These are phyloP conservation scores for Plagodis dolabraria DNA, from an alignment of 2,888 invertebrate species.

Conservation along the genomic window DNA sequence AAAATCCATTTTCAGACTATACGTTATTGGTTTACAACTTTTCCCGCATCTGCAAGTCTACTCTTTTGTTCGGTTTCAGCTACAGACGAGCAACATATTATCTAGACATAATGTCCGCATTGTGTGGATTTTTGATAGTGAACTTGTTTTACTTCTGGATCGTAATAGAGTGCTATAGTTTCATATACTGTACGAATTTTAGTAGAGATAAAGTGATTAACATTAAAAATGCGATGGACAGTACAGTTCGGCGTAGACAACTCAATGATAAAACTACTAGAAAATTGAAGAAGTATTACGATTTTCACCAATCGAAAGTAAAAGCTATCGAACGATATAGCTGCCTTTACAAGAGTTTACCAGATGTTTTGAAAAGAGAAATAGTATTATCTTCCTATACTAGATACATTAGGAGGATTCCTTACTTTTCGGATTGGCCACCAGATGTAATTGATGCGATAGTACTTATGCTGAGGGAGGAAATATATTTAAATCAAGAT, in stretches of 20 bases:
- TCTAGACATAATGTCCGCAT: constrained; percentile 40
- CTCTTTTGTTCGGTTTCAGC: constrained; percentile 46
- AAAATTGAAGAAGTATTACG: constrained; percentile 40
- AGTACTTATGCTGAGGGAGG: constrained; percentile 38
- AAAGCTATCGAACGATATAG: constrained; percentile 37
- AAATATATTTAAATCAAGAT: constrained; percentile 43
- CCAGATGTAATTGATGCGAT: constrained; percentile 36
- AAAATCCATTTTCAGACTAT: neutral
- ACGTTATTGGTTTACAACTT: constrained; percentile 35
- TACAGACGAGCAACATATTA: constrained; percentile 19
- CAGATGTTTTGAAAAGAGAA: constrained; percentile 42
- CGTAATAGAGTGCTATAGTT: constrained; percentile 43
- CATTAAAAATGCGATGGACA: constrained; percentile 26
- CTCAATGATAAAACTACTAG: constrained; percentile 40
- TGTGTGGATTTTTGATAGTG: constrained; percentile 41
- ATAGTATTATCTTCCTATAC: constrained; percentile 32
- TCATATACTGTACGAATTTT: constrained; percentile 34
- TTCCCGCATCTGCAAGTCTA: constrained; percentile 43
- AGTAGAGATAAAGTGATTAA: constrained; percentile 31
- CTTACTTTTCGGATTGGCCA: constrained; percentile 50
- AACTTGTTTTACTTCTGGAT: constrained; percentile 48
- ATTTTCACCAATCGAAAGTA: constrained; percentile 35
- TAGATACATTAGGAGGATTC: constrained; percentile 38
- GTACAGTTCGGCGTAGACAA: constrained; percentile 35
- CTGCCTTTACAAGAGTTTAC: constrained; percentile 38